phyloP scores from a whole-genome alignment of 2,797 vertebrate species.

The Luscinia luscinia region DNA sequence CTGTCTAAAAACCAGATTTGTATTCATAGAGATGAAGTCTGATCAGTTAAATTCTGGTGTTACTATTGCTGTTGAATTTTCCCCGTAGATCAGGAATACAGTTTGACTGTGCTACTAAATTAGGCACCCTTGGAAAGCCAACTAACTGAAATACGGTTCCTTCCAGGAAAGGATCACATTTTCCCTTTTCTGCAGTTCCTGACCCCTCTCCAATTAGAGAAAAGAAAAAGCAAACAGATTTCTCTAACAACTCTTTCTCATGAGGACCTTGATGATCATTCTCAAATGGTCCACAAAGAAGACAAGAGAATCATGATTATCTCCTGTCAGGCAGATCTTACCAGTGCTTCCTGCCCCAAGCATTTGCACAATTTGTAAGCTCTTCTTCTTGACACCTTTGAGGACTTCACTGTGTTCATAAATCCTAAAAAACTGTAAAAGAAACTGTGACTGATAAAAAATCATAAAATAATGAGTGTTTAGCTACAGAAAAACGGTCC shows the following conservation, averaged over 20 bases:
- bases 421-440: neutral
- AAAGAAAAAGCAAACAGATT: neutral
- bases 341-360: neutral
- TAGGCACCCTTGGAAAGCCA: neutral
- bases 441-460: neutral
- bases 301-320: neutral
- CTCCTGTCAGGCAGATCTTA: neutral
- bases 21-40: neutral
- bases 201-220: neutral
- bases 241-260: neutral
- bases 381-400: neutral
- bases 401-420: neutral
- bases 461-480: neutral
- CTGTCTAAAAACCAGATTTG: neutral
- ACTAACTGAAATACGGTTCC: neutral
- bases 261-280: neutral
- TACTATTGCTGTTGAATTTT: neutral
- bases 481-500: neutral
- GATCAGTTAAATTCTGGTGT: neutral
- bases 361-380: accelerated
- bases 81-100: neutral
- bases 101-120: neutral
- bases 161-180: neutral
- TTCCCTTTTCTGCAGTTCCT: neutral
- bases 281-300: neutral